Conservation (phyloP, 2,888 invertebrate genomes). For the Mylabris sibirica region DNA sequence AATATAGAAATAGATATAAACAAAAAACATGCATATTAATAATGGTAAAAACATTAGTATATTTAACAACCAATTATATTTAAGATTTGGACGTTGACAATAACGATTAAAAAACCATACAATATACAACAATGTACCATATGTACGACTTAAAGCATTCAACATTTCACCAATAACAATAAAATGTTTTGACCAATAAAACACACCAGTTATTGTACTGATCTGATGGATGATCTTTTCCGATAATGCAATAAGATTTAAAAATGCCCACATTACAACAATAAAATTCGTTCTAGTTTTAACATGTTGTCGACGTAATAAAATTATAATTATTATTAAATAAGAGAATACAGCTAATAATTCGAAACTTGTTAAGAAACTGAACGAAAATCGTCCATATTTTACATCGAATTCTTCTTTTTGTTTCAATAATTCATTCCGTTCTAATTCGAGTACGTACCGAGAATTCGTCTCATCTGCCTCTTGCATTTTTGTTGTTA, state of each 20-base stretch:
- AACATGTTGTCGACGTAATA: conserved; percentile 15
- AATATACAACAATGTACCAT: conserved; percentile 23
- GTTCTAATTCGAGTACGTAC: conserved; percentile 28
- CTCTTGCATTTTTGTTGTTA: neutral
- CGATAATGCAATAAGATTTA: conserved; percentile 22
- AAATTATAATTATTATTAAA: conserved; percentile 18
- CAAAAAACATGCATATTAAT: conserved; percentile 15
- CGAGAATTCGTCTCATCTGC: conserved; percentile 20
- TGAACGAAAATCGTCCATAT: conserved; percentile 27
- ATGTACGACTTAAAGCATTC: conserved; percentile 18
- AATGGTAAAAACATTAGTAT: conserved; percentile 20
- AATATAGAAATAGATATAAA: conserved; percentile 22
- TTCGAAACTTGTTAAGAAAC: conserved; percentile 26
- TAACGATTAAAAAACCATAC: conserved; percentile 26
- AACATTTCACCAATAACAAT: conserved; percentile 20
- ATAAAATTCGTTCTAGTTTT: conserved; percentile 27
- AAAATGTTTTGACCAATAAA: conserved; percentile 17
- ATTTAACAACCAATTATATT: conserved; percentile 17
- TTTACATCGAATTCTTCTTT: conserved; percentile 26
- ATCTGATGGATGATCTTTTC: conserved; percentile 21
- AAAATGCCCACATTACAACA: conserved; percentile 24
- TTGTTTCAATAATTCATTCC: conserved; percentile 21
- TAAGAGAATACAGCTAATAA: conserved; percentile 23
- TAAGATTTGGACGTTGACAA: conserved; percentile 10
- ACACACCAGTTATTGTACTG: conserved; percentile 6